Conservation (phyloP, 2,888 invertebrate species). For the Leptarthrus brevirostris region DNA sequence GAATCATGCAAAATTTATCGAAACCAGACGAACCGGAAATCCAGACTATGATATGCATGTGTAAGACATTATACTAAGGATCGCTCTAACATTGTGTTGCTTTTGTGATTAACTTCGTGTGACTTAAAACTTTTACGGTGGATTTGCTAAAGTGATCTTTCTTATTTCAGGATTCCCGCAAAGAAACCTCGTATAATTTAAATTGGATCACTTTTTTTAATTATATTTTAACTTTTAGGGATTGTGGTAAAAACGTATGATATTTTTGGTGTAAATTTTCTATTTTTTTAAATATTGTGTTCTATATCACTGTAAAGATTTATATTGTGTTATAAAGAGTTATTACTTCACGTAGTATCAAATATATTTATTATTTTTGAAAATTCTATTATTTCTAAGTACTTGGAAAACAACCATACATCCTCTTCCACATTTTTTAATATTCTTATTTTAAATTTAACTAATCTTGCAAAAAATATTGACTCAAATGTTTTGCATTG, state of each 20-base stretch:
- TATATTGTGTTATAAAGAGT: constrained; percentile 27
- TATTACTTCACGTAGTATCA: too few relatives aligned
- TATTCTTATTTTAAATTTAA: too few relatives aligned
- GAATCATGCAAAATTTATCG: constrained; percentile 78
- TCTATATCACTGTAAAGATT: not conserved
- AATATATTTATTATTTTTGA: too few relatives aligned
- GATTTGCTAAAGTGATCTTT: not conserved
- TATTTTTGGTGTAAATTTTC: too few relatives aligned
- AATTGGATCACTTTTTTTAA: not conserved
- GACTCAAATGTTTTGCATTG: too few relatives aligned
- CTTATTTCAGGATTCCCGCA: constrained; percentile 13
- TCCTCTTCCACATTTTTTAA: too few relatives aligned
- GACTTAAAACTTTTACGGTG: not conserved
- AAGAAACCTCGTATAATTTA: constrained; percentile 21
- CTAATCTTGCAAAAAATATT: too few relatives aligned
- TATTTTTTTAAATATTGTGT: too few relatives aligned
- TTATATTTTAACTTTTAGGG: not conserved
- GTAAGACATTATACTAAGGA: constrained; percentile 60
- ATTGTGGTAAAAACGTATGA: too few relatives aligned
- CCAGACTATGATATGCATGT: constrained; percentile 77
- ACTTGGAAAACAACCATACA: too few relatives aligned
- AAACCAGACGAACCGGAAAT: constrained; percentile 73
- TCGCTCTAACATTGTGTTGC: not conserved
- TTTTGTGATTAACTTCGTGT: constrained; percentile 11
- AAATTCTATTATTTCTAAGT: too few relatives aligned